Base-by-base conservation (phyloP, 2,113 vertebrate genomes). In the Gopherus flavomarginatus region DNA sequence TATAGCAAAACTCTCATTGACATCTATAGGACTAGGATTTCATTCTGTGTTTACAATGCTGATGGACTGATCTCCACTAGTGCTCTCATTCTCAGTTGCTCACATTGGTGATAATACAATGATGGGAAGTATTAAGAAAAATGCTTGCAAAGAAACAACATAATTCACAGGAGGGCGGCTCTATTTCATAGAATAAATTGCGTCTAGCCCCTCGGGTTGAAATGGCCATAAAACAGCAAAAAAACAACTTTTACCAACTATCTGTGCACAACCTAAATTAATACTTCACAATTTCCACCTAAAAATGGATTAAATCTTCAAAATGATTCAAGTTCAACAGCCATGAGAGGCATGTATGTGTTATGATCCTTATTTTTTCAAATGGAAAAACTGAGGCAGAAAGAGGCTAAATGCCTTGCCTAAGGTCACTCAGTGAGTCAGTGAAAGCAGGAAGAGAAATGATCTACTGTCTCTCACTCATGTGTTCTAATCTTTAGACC, bases 21-120 rank as follows among this genome's bases (percentile, higher is more conserved):
- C 69, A 75, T 78, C 3, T 1, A 65, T 13, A 0, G 0, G 0
- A 0, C 13, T 0, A 0, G 7, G 42, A 38, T 50, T 83, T n/a
- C 93, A 54, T 31, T 5, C 83, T 59, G 54, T 4, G 59, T n/a
- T 62, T 31, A 86, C 29, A 84, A 83, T 1, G 0, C 6, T 0
- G 1, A 4, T 1, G 1, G 85, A 79, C 9, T 1, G 4, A 52
- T 5, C 59, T n/a, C 69, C 19, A 47, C 54, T 87, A 89, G 19
- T 4, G 29, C 44, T 50, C 81, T 80, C 1, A 16, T 31, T 81
- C 31, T 12, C 35, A 42, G 54, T 75, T 72, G 69, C 42, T 4
- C 0, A 83, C 14, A 0, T 1, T 0, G 6, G 50, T 16, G 80
- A 65, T 50, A 16, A 79, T 26, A 44, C 0, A 0, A 44, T 44